These are phyloP conservation scores for Andinoacara biseriatus DNA, from an alignment of 2,113 vertebrate genomes.

Conservation along the genomic window DNA sequence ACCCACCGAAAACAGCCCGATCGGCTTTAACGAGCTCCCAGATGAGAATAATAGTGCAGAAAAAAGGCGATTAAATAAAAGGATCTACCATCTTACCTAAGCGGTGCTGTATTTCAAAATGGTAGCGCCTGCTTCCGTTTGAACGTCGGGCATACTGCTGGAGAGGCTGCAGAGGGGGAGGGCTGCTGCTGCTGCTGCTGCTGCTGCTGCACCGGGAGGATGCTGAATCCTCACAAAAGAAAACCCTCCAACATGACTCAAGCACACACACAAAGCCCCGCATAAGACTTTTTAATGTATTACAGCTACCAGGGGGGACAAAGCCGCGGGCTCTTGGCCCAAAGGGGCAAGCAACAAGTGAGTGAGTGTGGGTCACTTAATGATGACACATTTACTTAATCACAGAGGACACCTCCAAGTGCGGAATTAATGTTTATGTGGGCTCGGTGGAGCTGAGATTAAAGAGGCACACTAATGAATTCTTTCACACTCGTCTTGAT, in stretches of 20 bases:
- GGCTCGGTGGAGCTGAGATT: neutral
- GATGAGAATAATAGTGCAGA: neutral
- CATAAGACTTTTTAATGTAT: neutral
- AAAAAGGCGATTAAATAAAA: slow-evolving; percentile 40
- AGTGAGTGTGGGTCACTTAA: neutral
- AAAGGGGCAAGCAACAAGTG: neutral
- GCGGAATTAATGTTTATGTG: neutral
- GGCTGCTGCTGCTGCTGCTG: slow-evolving; percentile 26
- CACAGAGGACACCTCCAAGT: neutral
- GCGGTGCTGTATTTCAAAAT: slow-evolving; percentile 84
- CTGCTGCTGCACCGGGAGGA: slow-evolving; percentile 32
- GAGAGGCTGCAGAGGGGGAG: slow-evolving; percentile 39
- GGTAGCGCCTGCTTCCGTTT: slow-evolving; percentile 84
- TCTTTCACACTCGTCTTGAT: fast-evolving
- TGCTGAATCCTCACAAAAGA: slow-evolving; percentile 49
- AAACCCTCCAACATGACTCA: neutral
- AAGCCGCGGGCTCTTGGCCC: neutral
- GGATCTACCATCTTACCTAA: slow-evolving; percentile 84
- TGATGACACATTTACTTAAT: neutral
- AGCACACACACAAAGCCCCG: neutral
- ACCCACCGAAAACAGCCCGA: neutral
- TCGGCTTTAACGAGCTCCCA: neutral
- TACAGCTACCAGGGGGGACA: neutral
- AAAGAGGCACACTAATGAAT: neutral
- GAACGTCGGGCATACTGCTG: slow-evolving; percentile 68